phyloP scores from a whole-genome alignment of 2,888 invertebrate species.

The Erebia ligea region DNA sequence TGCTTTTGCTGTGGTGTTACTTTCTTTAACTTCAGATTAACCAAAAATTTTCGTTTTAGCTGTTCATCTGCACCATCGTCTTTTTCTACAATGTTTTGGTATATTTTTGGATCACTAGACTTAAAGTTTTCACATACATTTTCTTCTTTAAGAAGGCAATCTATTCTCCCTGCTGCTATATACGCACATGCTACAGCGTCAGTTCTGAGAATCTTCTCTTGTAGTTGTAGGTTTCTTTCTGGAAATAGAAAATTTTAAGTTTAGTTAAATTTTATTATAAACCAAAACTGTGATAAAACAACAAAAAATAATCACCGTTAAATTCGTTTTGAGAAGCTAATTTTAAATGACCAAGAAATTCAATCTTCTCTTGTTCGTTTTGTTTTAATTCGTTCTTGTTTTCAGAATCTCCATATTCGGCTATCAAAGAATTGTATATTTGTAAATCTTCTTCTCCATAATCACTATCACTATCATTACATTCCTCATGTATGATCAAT shows the following conservation, averaged over 20 bases:
- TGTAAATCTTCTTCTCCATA: constrained; percentile 79
- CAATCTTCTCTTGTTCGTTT: constrained; percentile 75
- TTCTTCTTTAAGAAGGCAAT: constrained; percentile 60
- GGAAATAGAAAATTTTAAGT: constrained; percentile 36
- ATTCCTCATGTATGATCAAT: constrained; percentile 61
- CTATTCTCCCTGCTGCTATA: constrained; percentile 65
- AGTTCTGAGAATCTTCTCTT: constrained; percentile 80
- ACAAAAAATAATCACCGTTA: constrained; percentile 77
- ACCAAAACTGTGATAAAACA: not conserved
- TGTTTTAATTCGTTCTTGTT: constrained; percentile 49
- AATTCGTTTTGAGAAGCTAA: constrained; percentile 84
- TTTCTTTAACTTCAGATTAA: constrained; percentile 80
- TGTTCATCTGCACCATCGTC: constrained; percentile 50
- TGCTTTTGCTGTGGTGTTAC: constrained; percentile 81
- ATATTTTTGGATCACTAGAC: constrained; percentile 12
- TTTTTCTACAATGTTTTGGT: constrained; percentile 39
- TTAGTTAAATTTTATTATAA: not conserved
- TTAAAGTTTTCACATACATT: constrained; percentile 42
- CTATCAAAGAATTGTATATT: constrained; percentile 79
- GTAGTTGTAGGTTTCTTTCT: constrained; percentile 83
- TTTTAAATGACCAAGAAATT: constrained; percentile 85
- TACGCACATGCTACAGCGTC: constrained; percentile 81
- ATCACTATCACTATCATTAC: constrained; percentile 73
- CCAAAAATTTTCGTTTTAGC: constrained; percentile 84
- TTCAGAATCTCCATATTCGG: constrained; percentile 57